These are phyloP conservation scores for Echiichthys vipera DNA, from an alignment of 2,797 vertebrate species.

Conservation along the genomic window DNA sequence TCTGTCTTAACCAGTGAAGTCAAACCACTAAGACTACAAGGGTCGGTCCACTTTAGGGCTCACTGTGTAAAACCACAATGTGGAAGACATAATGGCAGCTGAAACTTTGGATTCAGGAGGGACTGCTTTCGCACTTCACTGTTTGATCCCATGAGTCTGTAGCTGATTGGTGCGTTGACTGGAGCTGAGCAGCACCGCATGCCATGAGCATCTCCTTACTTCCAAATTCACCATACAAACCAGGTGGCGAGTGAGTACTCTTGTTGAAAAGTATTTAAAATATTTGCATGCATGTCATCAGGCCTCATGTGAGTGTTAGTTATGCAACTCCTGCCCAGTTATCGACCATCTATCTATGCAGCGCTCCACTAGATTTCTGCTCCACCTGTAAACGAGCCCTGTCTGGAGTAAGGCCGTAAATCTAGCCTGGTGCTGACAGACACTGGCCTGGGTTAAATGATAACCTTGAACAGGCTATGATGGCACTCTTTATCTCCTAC, in stretches of 20 bases:
- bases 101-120: constrained; percentile 39
- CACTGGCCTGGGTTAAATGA: constrained; percentile 84
- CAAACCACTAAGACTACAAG: constrained; percentile 61
- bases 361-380: constrained; percentile 40
- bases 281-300: constrained; percentile 43
- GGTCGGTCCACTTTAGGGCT: constrained; percentile 52
- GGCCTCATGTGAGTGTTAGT: constrained; percentile 17
- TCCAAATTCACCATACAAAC: constrained; percentile 18
- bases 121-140: constrained; percentile 25
- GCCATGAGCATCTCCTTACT: constrained; percentile 22
- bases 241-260: constrained; percentile 25
- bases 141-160: constrained; percentile 35
- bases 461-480: constrained; percentile 87
- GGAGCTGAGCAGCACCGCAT: constrained; percentile 1
- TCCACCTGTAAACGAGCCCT: constrained; percentile 80
- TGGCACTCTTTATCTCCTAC: constrained; percentile 83
- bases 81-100: constrained; percentile 55
- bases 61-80: constrained; percentile 57
- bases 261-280: constrained; percentile 61
- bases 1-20: constrained; percentile 49
- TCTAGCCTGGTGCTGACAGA: constrained; percentile 87
- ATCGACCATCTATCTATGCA: constrained; percentile 43
- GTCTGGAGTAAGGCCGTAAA: constrained; percentile 81
- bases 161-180: constrained; percentile 32
- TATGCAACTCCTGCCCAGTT: constrained; percentile 42